Evolutionary conservation across 2,797 vertebrate species (phyloP), one percentile per base, ranked within the genome.

Genomic region (Apogon talboti): DNA sequence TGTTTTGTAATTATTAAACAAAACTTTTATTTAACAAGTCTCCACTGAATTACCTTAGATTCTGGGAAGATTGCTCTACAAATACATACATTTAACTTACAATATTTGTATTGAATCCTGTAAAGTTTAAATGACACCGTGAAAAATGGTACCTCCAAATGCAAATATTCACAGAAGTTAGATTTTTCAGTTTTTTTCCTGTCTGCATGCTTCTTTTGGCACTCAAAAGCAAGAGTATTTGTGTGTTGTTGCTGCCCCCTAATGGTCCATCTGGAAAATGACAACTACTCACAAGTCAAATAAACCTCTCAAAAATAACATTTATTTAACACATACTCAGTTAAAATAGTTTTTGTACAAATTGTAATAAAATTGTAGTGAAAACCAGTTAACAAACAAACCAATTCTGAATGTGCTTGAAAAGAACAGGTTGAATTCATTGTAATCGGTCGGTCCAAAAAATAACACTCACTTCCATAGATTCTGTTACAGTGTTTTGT

Each of bases 241-340:
- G 45, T 83, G 65, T 50, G 53, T 59, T 11, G 6, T 30, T 84
- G 55, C 84, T 88, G 87, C 83, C 87, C 76, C 54, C 90, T 87
- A 37, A 0, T 70, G 90, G 84, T n/a, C 14, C 2, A 19, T 0
- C 33, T 1, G 19, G 40, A 71, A 53, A 28, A 70, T 6, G 11
- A 72, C 44, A 0, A 58, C 54, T 38, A 1, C 4, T 37, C 1
- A 54, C 45, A 11, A 2, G 11, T n/a, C 1, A 11, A 21, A 12
- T 15, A 44, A 51, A 50, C 37, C 18, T n/a, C 35, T 5, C 4
- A 67, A 54, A 2, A 52, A 53, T 8, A 61, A 14, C 8, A 21
- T 84, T 82, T 75, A 81, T 67, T 78, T 10, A 74, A 51, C 10
- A 59, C 0, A 0, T 6, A 7, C 55, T 68, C 11, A 57, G 3